These are phyloP conservation scores for Bombylius major DNA, from an alignment of 2,888 invertebrate species.

Conservation along the genomic window DNA sequence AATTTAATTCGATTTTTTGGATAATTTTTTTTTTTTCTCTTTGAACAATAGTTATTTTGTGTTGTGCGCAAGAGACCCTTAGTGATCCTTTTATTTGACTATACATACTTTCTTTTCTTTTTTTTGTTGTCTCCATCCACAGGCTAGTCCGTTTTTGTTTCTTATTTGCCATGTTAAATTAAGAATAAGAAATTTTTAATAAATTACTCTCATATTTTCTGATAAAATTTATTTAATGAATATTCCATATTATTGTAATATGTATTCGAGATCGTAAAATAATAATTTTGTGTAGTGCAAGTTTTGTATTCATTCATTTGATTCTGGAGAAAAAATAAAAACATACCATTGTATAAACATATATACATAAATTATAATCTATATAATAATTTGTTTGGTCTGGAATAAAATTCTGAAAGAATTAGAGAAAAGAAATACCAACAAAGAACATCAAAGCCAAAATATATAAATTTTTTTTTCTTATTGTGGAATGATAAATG, in stretches of 20 bases:
- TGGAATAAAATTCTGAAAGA: not conserved
- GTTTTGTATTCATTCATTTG: no score
- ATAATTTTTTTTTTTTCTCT: not conserved
- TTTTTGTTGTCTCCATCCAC: no score
- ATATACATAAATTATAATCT: no score
- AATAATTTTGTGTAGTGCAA: no score
- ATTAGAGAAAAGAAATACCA: not conserved
- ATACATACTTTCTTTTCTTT: not conserved
- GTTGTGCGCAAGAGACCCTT: not conserved
- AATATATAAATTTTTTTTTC: not conserved
- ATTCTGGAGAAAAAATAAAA: no score
- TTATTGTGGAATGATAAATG: slow-evolving; percentile 34
- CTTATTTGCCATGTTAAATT: not conserved
- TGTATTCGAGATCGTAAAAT: no score
- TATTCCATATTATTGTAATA: no score
- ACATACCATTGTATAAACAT: no score
- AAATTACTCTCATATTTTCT: no score
- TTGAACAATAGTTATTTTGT: not conserved
- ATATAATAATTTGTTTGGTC: not conserved
- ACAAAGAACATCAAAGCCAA: not conserved
- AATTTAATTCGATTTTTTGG: no score
- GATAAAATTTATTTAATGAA: no score
- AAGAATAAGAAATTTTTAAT: not conserved
- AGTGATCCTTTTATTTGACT: not conserved
- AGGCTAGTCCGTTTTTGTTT: not conserved